phyloP scores from a whole-genome alignment of 2,888 invertebrate genomes.

The Nomada fucata region DNA sequence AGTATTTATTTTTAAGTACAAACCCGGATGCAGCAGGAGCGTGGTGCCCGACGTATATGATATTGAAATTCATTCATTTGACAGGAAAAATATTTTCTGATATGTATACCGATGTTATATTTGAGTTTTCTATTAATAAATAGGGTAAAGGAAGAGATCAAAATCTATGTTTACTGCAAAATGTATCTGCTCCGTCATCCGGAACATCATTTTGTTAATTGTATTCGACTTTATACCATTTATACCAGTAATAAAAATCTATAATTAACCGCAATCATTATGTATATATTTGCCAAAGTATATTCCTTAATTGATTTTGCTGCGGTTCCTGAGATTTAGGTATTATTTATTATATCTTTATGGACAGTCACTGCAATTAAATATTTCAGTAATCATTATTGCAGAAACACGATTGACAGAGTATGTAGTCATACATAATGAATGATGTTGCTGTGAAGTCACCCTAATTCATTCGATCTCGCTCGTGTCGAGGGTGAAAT shows the following conservation, averaged over 20 bases:
- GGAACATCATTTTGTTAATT: constrained; percentile 64
- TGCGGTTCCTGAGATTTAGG: too few species aligned
- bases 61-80: constrained; percentile 34
- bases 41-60: constrained; percentile 24
- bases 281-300: neutral
- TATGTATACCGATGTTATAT: constrained; percentile 19
- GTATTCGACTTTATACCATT: constrained; percentile 68
- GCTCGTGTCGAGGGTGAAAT: too few species aligned
- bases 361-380: too few species aligned
- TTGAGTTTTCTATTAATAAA: constrained; percentile 30
- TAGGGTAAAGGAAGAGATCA: constrained; percentile 15
- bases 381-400: too few species aligned
- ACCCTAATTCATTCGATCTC: too few species aligned
- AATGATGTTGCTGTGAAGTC: too few species aligned
- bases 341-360: too few species aligned
- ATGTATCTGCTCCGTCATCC: constrained; percentile 43
- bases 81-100: constrained; percentile 26
- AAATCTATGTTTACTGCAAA: constrained; percentile 44
- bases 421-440: too few species aligned
- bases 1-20: constrained; percentile 63
- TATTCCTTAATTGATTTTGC: too few species aligned
- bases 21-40: constrained; percentile 46
- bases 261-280: constrained; percentile 48
- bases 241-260: constrained; percentile 66
- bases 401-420: too few species aligned